Evolutionary conservation across 2,888 invertebrate species (phyloP), one percentile per base, ranked within the genome.

Genomic region (Siphonodentalium dalli): DNA sequence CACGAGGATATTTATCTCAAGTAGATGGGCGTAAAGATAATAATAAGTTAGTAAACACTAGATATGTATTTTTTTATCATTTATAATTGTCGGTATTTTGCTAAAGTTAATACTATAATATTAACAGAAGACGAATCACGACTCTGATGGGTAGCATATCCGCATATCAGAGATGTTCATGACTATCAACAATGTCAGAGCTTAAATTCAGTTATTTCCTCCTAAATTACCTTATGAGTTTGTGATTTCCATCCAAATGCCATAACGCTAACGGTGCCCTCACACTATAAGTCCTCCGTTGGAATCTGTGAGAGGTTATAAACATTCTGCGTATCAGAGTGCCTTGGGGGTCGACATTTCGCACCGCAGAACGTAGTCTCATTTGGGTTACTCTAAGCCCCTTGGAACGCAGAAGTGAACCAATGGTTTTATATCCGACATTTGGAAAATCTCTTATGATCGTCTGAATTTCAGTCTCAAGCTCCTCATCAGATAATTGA

Each of bases 191-290:
- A n/a, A n/a, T n/a, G n/a, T n/a, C n/a, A n/a, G n/a, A n/a, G n/a
- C n/a, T n/a, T n/a, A n/a, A n/a, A n/a, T n/a, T n/a, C n/a, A n/a
- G n/a, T n/a, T n/a, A n/a, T n/a, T n/a, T n/a, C n/a, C n/a, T n/a
- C n/a, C n/a, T n/a, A n/a, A n/a, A n/a, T n/a, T 15, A 57, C 53
- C 52, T 42, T 8, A 53, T 54, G 21, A 53, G 40, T 28, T 57
- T 53, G 18, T 53, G 57, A 40, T 48, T 53, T 3, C 49, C 50
- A 54, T 54, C 54, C n/a, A 50, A 40, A 21, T 50, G 54, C 54
- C 54, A 50, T 20, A 54, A 27, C 7, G 44, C 47, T 27, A 24
- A 39, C 4, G 53, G 47, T 15, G 26, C 31, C 15, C 21, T n/a
- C 18, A 57, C 49, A 24, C 20, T 48, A 37, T 57, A 57, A n/a